Evolutionary conservation across 1,140 invertebrate species (phyloP), one percentile per base, ranked within the genome.

Genomic region (Microplitis demolitor): DNA sequence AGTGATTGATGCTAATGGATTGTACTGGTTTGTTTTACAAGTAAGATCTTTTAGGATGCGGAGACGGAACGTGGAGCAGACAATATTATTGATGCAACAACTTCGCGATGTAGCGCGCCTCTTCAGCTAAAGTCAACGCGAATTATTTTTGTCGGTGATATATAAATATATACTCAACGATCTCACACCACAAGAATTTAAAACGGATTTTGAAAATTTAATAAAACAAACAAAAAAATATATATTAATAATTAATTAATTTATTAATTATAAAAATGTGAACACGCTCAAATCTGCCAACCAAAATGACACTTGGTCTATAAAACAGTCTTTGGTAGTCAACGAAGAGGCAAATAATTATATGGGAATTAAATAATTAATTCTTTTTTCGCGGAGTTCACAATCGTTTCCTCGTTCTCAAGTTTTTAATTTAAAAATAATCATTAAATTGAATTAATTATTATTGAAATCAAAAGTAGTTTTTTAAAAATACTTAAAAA

Each of bases 61-160:
- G 79, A 83, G 78, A 82, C 78, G 80, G 76, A 82, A 83, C 78
- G 82, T 83, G 83, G 81, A 83, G 83, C 82, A 84, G 81, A 84
- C 78, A 74, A 81, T 83, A 78, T 71, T 81, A 71, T 81, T 79
- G 78, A 80, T 74, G 72, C 77, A 80, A 72, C 80, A 82, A 77
- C 79, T 74, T 75, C 80, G 78, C 80, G 78, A 83, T 77, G 78
- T 83, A 76, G 80, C 81, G 79, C 82, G 78, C 78, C 76, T 79
- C 78, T 81, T 83, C 79, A 82, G 78, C 79, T 82, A 82, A 79
- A 83, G 35, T 78, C 74, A 14, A 66, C 5, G 51, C 24, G 24
- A 24, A 62, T 13, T 31, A 56, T 45, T 61, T 66, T 34, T 71
- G 33, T 64, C 39, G 39, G 24, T 53, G 68, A 58, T 78, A 75